Base-by-base conservation (phyloP, 2,113 vertebrate species). In the Bos indicus region DNA sequence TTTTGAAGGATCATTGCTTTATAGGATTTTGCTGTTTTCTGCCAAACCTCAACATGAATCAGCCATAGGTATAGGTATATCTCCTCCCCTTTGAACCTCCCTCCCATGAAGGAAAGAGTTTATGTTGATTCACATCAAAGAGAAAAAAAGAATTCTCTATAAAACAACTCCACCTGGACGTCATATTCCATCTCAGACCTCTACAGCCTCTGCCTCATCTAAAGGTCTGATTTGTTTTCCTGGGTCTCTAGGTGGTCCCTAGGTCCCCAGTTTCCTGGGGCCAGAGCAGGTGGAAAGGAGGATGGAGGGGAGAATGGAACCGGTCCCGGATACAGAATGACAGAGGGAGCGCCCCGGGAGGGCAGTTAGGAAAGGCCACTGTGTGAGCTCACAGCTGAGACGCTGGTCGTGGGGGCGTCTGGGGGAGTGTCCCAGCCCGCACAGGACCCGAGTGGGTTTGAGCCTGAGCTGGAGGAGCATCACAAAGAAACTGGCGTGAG, bases 311-410 rank as follows among this genome's bases (percentile, higher is more conserved):
- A 23, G 8, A 33, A 54, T 11, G 74, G 16, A 33, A 33, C 28
- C 25, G 15, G 86, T 40, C 3, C 0, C 0, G 0, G 1, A 51
- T 28, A n/a, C 3, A 26, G 7, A 33, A 15, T 9, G 40, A 14
- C 23, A 28, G 48, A 51, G 28, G 59, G 52, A 15, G 2, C 1
- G 0, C 9, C 48, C 23, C 9, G 21, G 40, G 78, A 56, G 21
- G 57, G 23, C 23, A 10, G 16, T 54, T 8, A 89, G 84, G 84
- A 83, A 11, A 84, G 48, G 80, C 16, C 56, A 4, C 25, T 2
- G 14, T 23, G 87, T 0, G 7, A 80, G 84, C 51, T 88, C 95
- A 33, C 5, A 12, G 21, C 19, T 43, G 25, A 56, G 67, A 26
- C 1, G 2, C 4, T 10, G 40, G 48, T 74, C 9, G 2, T 28